phyloP scores from a whole-genome alignment of 2,113 vertebrate genomes.

The Tretioscincus oriximinensis region DNA sequence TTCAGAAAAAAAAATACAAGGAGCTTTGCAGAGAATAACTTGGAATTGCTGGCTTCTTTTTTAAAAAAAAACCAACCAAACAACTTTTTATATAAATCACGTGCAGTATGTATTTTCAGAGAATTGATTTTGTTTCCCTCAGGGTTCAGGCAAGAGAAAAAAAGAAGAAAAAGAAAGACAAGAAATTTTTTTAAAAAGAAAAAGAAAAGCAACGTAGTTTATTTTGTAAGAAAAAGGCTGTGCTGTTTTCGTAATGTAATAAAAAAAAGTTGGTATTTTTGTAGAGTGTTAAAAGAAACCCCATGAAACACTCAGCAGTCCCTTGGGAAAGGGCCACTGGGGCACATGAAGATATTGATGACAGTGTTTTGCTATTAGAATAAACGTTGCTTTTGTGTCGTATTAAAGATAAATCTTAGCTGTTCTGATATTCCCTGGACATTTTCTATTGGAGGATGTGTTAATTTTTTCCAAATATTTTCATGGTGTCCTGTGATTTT shows the following conservation, averaged over 20 bases:
- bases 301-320: neutral
- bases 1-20: neutral
- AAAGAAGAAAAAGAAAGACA: neutral
- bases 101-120: neutral
- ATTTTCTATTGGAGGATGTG: neutral
- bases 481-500: neutral
- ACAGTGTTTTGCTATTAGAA: constrained; percentile 36
- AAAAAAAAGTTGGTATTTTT: constrained; percentile 43
- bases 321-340: neutral
- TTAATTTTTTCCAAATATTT: neutral
- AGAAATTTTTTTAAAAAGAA: too few relatives aligned
- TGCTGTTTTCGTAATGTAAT: constrained; percentile 44
- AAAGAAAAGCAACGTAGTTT: constrained; percentile 28
- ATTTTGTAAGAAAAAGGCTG: constrained; percentile 5
- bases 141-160: constrained; percentile 48
- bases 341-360: neutral
- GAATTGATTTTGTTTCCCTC: constrained; percentile 24
- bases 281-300: constrained; percentile 22
- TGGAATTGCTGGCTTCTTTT: constrained; percentile 28
- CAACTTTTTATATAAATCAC: constrained; percentile 25
- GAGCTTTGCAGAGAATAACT: constrained; percentile 20
- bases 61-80: neutral
- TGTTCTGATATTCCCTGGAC: constrained; percentile 11
- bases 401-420: constrained; percentile 20
- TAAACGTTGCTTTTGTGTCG: constrained; percentile 22